Evolutionary conservation across 2,113 vertebrate species (phyloP), one percentile per base, ranked within the genome.

Genomic region (Aleadryas rufinucha): DNA sequence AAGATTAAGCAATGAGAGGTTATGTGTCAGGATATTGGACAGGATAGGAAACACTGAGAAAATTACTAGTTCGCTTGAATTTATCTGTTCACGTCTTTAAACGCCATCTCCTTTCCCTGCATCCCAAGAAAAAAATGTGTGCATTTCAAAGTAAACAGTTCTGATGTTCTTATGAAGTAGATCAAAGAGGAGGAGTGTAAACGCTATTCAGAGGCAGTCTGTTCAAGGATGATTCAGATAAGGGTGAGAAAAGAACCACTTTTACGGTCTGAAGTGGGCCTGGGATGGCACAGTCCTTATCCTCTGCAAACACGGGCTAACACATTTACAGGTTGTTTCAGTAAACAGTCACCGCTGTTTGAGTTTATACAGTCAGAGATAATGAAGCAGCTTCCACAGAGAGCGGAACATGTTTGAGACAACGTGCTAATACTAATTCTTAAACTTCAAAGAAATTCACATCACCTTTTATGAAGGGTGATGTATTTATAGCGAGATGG

Each of bases 141-240:
- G 92, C 95, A 97, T 97, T 97, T 97, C 97, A 97, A 97, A 97
- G 96, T 72, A 79, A 96, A 80, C 56, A 89, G 52, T 95, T 76
- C 53, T 95, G 89, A 95, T 95, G 89, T 81, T 93, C 95, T 93
- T 93, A 96, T 93, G 84, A 94, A 93, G 82, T 3, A 94, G 96
- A 97, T 97, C 97, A 97, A 98, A 97, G 97, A 77, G 37, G 21
- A 85, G 83, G 71, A 86, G 87, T 60, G 93, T 91, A 97, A 89
- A 81, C 70, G 90, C 47, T 76, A 92, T 89, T 94, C 78, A 71
- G 88, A 94, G 79, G 77, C 75, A 89, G 61, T 52, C 71, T 97
- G 84, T 45, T 90, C 76, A 42, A 59, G 87, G 45, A 89, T 92
- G 92, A 53, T 85, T 89, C 89, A 77, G 96, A 96, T 96, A 96